Base-by-base conservation (phyloP, 92 coral and sea anemone genomes). In the Siderastrea siderea region DNA sequence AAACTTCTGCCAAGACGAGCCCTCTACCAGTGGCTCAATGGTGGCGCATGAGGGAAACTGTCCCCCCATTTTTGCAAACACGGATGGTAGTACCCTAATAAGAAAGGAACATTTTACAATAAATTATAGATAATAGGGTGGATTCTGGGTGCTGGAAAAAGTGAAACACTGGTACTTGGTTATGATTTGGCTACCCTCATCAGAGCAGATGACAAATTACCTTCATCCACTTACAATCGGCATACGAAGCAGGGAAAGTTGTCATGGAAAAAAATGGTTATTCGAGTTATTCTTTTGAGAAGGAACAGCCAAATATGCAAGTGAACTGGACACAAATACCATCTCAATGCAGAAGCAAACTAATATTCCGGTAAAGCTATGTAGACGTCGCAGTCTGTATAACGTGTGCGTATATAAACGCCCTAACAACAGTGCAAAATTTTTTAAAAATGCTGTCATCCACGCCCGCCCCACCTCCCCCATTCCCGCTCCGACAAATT, bases 1-100 rank as follows among this genome's bases (percentile, higher is more conserved):
- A 14, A 57, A 59, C 44, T 77, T 77, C 51, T 77, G 50, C 68
- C 81, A 61, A 5, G n/a, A n/a, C n/a, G 81, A 43, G 51, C 68
- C 81, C 68, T 77, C 68, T 55, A 77, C 47, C 7, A 43, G 38
- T 8, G 67, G 81, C 44, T 77, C 81, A 38, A 77, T 11, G 68
- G 68, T 43, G 2, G 53, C 81, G 47, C 68, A 26, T 10, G 55
- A 59, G 1, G 81, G 81, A 77, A 77, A 77, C 81, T 77, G 81
- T 58, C 69, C 81, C 50, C 43, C 46, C 69, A 57, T 77, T 54
- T 58, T 59, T 77, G 68, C 81, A 45, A 57, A 77, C 38, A 77
- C 68, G 17, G 81, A 57, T 77, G 81, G 81, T 61, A 77, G 38
- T 11, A 77, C 81, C 81, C 81, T 77, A 57, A 58, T 4, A 77